These are phyloP conservation scores for Prenolepis imparis DNA, from an alignment of 2,888 invertebrate species.

Conservation along the genomic window DNA sequence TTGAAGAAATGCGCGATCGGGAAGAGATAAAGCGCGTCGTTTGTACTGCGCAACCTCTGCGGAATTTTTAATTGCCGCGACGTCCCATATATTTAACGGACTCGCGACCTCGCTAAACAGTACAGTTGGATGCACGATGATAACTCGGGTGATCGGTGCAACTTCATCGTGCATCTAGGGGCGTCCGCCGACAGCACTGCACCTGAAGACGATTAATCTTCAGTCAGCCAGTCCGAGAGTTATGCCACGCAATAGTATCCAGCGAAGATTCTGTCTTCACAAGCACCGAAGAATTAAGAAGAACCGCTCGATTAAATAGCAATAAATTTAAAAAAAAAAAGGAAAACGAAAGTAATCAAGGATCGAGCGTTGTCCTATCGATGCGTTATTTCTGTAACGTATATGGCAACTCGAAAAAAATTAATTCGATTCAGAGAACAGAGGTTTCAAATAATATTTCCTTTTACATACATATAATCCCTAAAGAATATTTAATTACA, in stretches of 20 bases:
- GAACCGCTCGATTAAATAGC: constrained; percentile 55
- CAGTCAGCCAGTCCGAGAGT: constrained; percentile 69
- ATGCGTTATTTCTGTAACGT: not conserved
- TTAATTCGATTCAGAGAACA: not conserved
- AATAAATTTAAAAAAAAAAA: not conserved
- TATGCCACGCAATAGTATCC: constrained; percentile 77
- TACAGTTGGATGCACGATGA: constrained; percentile 75
- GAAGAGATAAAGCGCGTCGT: constrained; percentile 37
- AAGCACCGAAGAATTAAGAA: constrained; percentile 81
- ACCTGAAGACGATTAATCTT: constrained; percentile 25
- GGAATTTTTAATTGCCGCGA: constrained; percentile 65
- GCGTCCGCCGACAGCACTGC: constrained; percentile 31
- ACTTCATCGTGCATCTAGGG: constrained; percentile 16
- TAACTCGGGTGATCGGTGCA: constrained; percentile 58
- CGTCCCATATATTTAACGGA: constrained; percentile 75
- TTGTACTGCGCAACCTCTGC: constrained; percentile 72
- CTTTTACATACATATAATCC: not conserved
- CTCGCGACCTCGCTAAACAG: constrained; percentile 72
- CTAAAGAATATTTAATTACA: not conserved
- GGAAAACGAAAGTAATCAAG: not conserved
- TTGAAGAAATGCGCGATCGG: constrained; percentile 30
- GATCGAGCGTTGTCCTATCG: not conserved
- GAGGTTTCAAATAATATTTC: not conserved
- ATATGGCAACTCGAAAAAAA: not conserved
- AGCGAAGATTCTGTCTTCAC: constrained; percentile 77